Conservation (phyloP, 2,113 vertebrate species). For the Mustela lutreola region DNA sequence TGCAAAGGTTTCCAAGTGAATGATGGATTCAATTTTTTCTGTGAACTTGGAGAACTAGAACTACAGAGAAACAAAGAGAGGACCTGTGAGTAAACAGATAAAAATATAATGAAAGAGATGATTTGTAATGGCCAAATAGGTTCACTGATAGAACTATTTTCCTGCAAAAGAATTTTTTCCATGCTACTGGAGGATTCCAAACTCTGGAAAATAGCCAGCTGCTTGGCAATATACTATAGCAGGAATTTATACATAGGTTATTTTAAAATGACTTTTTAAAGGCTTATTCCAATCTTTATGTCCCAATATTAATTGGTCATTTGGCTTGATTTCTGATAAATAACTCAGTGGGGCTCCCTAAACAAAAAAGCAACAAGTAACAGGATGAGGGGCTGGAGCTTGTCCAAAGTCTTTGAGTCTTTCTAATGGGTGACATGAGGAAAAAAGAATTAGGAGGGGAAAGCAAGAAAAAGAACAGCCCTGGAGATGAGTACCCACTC, state of each 20-base stretch:
- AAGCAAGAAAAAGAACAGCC: neutral
- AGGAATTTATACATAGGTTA: neutral
- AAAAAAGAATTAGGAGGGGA: neutral
- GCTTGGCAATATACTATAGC: neutral
- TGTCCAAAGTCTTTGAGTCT: neutral
- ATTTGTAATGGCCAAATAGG: neutral
- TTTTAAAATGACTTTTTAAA: slow-evolving; percentile 19
- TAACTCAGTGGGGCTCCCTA: neutral
- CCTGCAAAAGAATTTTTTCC: neutral
- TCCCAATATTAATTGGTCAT: neutral
- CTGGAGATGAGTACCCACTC: neutral
- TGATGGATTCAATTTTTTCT: neutral
- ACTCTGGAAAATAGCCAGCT: neutral
- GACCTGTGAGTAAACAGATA: neutral
- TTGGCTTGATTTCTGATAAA: neutral
- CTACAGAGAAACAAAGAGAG: neutral
- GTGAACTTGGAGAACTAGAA: neutral
- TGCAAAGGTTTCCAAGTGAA: neutral
- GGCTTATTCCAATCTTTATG: neutral
- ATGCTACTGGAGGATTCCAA: neutral
- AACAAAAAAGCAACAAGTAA: neutral
- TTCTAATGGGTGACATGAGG: fast-evolving
- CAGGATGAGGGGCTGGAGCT: neutral
- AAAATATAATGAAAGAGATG: neutral
- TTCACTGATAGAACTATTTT: neutral